phyloP scores from a whole-genome alignment of 2,888 invertebrate genomes.

The Ellobium chinense region DNA sequence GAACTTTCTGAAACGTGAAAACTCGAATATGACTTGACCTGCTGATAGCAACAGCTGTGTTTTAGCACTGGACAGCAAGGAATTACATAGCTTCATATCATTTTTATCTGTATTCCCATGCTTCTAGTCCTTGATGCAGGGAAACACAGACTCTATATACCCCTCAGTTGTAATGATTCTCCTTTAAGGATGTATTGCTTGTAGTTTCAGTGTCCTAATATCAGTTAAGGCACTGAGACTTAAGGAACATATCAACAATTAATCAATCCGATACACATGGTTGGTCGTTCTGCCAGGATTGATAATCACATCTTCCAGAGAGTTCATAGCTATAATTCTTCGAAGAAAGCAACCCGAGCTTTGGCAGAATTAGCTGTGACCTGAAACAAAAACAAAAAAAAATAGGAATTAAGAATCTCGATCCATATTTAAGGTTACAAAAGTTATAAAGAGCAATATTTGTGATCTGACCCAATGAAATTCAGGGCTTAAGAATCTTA shows the following conservation, averaged over 20 bases:
- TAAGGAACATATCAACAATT: neutral
- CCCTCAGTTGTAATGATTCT: neutral
- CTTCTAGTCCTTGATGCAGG: no score
- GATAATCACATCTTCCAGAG: no score
- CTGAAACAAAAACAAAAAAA: constrained; percentile 68
- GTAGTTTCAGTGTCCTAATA: neutral
- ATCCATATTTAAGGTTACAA: neutral
- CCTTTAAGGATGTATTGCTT: constrained; percentile 7
- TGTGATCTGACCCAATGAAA: neutral
- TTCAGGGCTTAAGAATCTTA: no score
- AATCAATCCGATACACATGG: neutral
- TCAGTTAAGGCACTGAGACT: neutral
- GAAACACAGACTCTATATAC: no score
- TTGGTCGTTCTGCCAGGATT: no score
- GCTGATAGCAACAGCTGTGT: no score
- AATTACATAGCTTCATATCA: no score
- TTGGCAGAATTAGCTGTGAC: constrained; percentile 96
- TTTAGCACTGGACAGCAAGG: no score
- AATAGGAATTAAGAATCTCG: neutral
- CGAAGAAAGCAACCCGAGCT: constrained; percentile 96
- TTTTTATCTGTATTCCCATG: no score
- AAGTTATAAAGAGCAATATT: neutral
- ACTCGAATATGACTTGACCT: no score
- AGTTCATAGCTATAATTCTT: constrained; percentile 93
- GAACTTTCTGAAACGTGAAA: no score